These are phyloP conservation scores for Microplitis manilae DNA, from an alignment of 2,888 invertebrate species.

Conservation along the genomic window DNA sequence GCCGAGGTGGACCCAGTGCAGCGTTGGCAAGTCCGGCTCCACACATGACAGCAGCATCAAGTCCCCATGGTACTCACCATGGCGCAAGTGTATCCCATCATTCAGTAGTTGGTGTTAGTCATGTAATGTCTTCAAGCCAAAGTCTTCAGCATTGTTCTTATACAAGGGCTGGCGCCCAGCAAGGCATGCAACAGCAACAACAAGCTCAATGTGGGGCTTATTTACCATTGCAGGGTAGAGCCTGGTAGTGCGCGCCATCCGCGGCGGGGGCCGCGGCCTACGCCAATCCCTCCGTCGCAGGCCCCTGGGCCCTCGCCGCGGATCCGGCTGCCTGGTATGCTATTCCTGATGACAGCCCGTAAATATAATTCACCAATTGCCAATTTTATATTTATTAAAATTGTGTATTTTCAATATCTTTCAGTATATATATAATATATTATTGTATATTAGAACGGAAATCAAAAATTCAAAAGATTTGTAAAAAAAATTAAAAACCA, in stretches of 20 bases:
- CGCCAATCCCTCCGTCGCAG: slow-evolving; percentile 66
- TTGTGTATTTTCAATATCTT: background rate
- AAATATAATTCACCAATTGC: slow-evolving; percentile 59
- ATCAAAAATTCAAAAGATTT: background rate
- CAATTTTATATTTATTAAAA: background rate
- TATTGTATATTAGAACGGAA: background rate
- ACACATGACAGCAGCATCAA: slow-evolving; percentile 71
- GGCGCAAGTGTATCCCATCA: slow-evolving; percentile 73
- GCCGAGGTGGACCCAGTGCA: slow-evolving; percentile 71
- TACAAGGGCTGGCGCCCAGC: slow-evolving; percentile 73
- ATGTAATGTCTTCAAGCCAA: slow-evolving; percentile 75
- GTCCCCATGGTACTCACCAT: slow-evolving; percentile 72
- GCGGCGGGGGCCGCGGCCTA: slow-evolving; percentile 69
- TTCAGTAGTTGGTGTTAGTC: slow-evolving; percentile 73
- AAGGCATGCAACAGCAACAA: slow-evolving; percentile 78
- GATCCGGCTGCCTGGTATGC: slow-evolving; percentile 75
- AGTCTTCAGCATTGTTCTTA: slow-evolving; percentile 73
- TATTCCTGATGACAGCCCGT: slow-evolving; percentile 79
- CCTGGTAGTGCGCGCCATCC: slow-evolving; percentile 83
- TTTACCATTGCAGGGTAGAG: slow-evolving; percentile 86
- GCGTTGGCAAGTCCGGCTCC: slow-evolving; percentile 72
- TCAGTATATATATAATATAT: background rate
- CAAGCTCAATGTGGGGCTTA: slow-evolving; percentile 83
- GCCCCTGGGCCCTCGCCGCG: slow-evolving; percentile 70
- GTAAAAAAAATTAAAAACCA: background rate